A percentile compares a stretch with the other conserved stretches of the same genome.
These are phyloP conservation scores for Trematomus bernacchii DNA, from an alignment of 2,797 vertebrate genomes.

Conservation along the genomic window DNA sequence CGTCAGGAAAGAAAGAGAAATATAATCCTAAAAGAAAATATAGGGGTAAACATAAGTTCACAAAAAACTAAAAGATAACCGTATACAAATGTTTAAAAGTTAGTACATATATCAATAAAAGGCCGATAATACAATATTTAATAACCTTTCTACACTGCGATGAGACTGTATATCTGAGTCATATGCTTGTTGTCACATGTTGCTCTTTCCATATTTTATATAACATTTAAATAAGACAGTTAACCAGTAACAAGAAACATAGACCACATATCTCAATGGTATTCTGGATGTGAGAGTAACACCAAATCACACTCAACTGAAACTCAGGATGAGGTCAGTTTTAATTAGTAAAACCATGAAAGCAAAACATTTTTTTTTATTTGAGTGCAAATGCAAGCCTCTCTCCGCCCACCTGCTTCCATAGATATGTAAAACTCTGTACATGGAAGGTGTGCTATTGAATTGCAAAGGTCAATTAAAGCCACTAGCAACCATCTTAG, in stretches of 20 bases:
- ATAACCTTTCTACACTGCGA: too few relatives aligned
- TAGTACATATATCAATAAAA: too few relatives aligned
- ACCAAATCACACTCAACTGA: neutral
- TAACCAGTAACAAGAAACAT: neutral
- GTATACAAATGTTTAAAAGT: too few relatives aligned
- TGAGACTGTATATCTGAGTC: neutral
- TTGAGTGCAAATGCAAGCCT: conserved; percentile 16
- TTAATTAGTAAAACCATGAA: neutral
- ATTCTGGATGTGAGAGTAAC: neutral
- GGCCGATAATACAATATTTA: too few relatives aligned
- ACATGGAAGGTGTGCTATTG: conserved; percentile 58
- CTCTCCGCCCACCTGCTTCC: conserved; percentile 69
- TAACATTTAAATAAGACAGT: neutral
- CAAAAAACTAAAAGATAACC: too few relatives aligned
- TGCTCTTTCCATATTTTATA: neutral
- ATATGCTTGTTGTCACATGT: rapidly evolving
- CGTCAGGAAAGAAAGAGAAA: too few relatives aligned
- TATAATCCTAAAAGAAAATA: too few relatives aligned
- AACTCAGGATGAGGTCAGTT: neutral
- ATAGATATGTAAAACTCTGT: conserved; percentile 78
- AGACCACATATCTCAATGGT: neutral
- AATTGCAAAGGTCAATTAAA: conserved; percentile 81
- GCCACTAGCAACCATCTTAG: conserved; percentile 84
- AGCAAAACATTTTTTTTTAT: neutral
- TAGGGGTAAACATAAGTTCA: too few relatives aligned